A percentile compares a stretch with the other conserved stretches of the same genome.
phyloP scores from a whole-genome alignment of 2,797 vertebrate genomes.

The Phrynocephalus forsythii region DNA sequence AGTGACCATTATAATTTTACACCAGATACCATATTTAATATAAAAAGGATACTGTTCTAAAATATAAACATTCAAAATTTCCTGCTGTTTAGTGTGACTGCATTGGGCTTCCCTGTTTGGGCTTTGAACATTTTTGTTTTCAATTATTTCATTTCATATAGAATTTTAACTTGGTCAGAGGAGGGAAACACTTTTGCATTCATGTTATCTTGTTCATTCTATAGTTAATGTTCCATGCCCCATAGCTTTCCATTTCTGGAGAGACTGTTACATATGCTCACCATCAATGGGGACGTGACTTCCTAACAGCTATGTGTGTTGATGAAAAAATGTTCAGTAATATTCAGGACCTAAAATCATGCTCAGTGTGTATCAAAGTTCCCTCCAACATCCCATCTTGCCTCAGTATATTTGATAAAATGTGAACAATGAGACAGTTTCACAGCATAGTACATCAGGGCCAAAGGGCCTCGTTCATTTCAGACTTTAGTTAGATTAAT shows the following conservation, averaged over 20 bases:
- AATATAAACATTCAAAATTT: neutral
- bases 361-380: neutral
- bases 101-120: neutral
- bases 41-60: neutral
- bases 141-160: constrained; percentile 11
- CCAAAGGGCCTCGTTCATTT: neutral
- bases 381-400: neutral
- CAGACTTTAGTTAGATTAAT: constrained; percentile 4
- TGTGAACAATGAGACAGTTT: neutral
- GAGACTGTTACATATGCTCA: neutral
- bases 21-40: neutral
- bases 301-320: neutral
- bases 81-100: neutral
- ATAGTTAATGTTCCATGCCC: neutral
- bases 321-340: neutral
- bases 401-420: neutral
- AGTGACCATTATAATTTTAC: neutral
- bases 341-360: neutral
- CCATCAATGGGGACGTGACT: neutral
- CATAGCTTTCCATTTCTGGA: neutral
- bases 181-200: constrained; percentile 13
- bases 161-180: constrained; percentile 31
- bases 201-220: constrained; percentile 25
- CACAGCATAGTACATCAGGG: neutral
- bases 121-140: neutral